Percentiles rank a stretch among this genome's conserved stretches.
Conservation (phyloP, 2,113 vertebrate genomes). For the Synodontis membranacea region DNA sequence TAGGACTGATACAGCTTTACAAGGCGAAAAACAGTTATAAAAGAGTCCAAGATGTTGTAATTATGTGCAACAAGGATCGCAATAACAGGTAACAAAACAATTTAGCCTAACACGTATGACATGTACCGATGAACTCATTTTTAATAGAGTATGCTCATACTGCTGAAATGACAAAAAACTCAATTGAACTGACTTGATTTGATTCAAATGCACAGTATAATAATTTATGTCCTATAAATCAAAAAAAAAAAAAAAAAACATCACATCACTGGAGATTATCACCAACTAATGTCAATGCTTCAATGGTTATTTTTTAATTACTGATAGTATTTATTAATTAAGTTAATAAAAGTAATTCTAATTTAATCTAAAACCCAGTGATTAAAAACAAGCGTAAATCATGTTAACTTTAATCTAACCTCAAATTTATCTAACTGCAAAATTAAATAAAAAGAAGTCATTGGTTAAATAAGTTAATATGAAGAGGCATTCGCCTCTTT, state of each 20-base stretch:
- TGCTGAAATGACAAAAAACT: no score
- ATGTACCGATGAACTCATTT: no score
- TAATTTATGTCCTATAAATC: background rate
- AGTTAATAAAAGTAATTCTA: background rate
- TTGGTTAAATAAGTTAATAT: background rate
- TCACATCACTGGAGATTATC: background rate
- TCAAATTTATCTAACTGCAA: background rate
- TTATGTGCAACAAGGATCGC: background rate
- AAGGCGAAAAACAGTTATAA: background rate
- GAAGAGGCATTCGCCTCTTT: background rate
- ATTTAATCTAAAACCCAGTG: background rate
- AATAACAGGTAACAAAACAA: background rate
- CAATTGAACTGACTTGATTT: no score
- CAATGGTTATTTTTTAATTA: background rate
- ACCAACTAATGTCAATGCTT: background rate
- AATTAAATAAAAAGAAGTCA: background rate
- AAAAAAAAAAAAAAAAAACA: background rate
- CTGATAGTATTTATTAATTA: background rate
- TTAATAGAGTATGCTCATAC: background rate
- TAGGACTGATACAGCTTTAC: background rate
- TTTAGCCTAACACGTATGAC: background rate
- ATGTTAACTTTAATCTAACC: background rate
- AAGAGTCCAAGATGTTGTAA: background rate
- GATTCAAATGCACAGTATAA: background rate
- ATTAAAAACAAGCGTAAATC: background rate